Conservation (phyloP, 2,113 vertebrate species). For the Odocoileus hemionus region DNA sequence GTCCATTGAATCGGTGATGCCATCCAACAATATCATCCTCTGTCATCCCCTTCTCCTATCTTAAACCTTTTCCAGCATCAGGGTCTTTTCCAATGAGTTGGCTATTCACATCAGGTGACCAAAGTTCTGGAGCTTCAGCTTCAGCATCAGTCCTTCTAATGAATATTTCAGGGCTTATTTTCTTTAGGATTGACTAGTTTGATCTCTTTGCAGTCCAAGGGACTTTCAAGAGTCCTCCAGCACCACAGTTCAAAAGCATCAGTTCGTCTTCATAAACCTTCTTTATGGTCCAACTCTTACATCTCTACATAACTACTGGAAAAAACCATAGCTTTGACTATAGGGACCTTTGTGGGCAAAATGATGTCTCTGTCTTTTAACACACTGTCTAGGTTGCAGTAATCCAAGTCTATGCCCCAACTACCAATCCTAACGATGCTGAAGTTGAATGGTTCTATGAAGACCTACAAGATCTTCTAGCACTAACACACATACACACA, state of each 20-base stretch:
- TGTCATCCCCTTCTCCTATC: not conserved
- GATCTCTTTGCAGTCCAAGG: not conserved
- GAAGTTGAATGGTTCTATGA: not conserved
- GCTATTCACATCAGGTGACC: not conserved
- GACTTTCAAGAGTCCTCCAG: not conserved
- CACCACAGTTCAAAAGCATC: not conserved
- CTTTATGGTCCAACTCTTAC: not conserved
- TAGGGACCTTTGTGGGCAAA: not conserved
- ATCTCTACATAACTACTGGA: not conserved
- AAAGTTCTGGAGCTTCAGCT: not conserved
- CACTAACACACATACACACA: not conserved
- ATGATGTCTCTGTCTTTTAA: not conserved
- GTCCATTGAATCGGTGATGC: not conserved
- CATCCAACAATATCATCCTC: not conserved
- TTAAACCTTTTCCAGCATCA: not conserved
- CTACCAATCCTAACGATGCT: not conserved
- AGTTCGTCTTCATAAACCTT: not conserved
- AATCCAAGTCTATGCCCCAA: not conserved
- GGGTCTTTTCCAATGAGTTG: not conserved
- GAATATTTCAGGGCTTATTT: not conserved
- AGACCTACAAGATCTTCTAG: not conserved
- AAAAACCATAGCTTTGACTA: not conserved
- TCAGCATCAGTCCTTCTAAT: not conserved
- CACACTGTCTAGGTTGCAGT: not conserved
- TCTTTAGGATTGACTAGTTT: not conserved